Conservation (phyloP, 1,140 invertebrate genomes). For the Paracyclopina nana region DNA sequence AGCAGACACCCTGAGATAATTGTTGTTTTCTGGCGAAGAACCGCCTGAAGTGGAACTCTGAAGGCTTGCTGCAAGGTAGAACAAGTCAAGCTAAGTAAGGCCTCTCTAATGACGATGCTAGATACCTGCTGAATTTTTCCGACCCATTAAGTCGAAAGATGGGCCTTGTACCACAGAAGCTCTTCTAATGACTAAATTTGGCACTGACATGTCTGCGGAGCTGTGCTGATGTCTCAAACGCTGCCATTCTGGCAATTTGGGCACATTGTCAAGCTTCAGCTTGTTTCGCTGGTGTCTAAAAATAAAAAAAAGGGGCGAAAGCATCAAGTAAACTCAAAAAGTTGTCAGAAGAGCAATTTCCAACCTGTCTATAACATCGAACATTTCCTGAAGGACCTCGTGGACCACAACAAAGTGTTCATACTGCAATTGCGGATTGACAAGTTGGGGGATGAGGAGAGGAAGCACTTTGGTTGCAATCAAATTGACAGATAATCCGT, state of each 20-base stretch:
- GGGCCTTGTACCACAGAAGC: constrained; percentile 12
- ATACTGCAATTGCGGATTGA: constrained; percentile 67
- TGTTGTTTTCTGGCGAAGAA: constrained; percentile 15
- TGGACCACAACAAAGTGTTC: constrained; percentile 71
- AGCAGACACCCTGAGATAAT: constrained; percentile 15
- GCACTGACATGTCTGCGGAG: constrained; percentile 8
- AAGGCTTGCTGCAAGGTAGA: background rate
- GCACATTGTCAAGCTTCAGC: constrained; percentile 15
- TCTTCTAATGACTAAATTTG: constrained; percentile 13
- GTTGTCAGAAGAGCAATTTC: too few species aligned
- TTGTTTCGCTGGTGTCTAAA: constrained; percentile 17
- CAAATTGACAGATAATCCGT: constrained; percentile 69
- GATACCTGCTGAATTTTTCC: constrained; percentile 9
- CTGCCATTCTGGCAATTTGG: constrained; percentile 12
- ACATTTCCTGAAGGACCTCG: constrained; percentile 78
- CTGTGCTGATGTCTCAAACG: constrained; percentile 9
- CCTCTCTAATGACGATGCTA: too few species aligned
- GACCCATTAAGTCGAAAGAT: background rate
- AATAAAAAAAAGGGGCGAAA: too few species aligned
- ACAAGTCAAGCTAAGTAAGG: too few species aligned
- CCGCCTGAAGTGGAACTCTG: constrained; percentile 2
- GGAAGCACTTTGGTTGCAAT: constrained; percentile 88
- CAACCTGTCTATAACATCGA: constrained; percentile 65
- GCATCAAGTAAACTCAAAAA: too few species aligned
- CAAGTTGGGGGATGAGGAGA: constrained; percentile 67